These are phyloP conservation scores for Limnephilus marmoratus DNA, from an alignment of 2,888 invertebrate genomes.

Conservation along the genomic window DNA sequence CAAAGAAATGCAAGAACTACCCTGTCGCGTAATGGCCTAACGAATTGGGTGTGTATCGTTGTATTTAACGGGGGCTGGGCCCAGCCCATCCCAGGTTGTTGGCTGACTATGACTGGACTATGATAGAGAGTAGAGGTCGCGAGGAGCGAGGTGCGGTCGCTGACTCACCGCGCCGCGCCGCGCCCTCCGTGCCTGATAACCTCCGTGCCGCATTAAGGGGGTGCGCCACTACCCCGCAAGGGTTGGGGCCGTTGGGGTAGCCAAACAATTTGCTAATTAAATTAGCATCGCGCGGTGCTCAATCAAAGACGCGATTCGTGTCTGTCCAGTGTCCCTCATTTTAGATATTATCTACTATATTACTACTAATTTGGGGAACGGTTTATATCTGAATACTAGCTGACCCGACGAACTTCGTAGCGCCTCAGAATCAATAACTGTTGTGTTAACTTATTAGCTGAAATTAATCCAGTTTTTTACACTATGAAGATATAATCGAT, in stretches of 20 bases:
- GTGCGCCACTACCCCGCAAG: background rate
- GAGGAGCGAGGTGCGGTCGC: conserved; percentile 1
- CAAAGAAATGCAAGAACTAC: too few relatives aligned
- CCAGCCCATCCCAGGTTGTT: background rate
- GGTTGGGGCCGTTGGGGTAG: background rate
- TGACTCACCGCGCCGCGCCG: conserved; percentile 33
- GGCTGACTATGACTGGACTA: background rate
- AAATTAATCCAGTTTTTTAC: too few relatives aligned
- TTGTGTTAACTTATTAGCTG: too few relatives aligned
- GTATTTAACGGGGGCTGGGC: background rate
- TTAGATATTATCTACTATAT: background rate
- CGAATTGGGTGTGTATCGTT: conserved; percentile 33
- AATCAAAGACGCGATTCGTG: conserved; percentile 37
- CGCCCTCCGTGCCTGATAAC: conserved; percentile 10
- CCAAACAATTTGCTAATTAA: conserved; percentile 44
- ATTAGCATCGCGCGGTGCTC: conserved; percentile 31
- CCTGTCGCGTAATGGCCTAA: conserved; percentile 3
- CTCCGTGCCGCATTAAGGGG: conserved; percentile 30
- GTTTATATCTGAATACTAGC: background rate
- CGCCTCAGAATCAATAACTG: too few relatives aligned
- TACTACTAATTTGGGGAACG: background rate
- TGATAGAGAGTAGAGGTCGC: conserved; percentile 19
- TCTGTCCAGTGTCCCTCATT: background rate
- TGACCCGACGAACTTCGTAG: too few relatives aligned
- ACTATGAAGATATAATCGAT: too few relatives aligned